These are phyloP conservation scores for Metridium senile DNA, from an alignment of 92 coral and sea anemone species.

Conservation along the genomic window DNA sequence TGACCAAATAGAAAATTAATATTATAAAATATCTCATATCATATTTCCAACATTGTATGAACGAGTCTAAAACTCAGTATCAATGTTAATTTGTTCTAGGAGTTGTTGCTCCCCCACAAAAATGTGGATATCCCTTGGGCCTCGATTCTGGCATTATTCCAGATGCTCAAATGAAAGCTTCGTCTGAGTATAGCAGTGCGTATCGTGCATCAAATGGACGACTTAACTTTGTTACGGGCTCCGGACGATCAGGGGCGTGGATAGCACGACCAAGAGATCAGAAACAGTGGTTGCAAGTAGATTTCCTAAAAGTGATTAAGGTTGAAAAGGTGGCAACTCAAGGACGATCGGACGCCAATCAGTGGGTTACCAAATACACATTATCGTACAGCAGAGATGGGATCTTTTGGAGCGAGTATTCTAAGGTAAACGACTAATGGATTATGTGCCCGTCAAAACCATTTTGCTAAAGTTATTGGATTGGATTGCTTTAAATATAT, in stretches of 20 bases:
- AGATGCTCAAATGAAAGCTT: slow-evolving; percentile 24
- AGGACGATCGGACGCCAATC: slow-evolving; percentile 20
- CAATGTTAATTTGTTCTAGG: neutral
- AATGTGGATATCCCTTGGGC: neutral
- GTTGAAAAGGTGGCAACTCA: slow-evolving; percentile 7
- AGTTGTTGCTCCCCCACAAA: neutral
- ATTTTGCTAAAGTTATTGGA: neutral
- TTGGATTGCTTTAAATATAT: neutral
- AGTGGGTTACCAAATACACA: slow-evolving; percentile 25
- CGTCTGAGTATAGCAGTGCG: slow-evolving; percentile 4
- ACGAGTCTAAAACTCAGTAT: too few relatives aligned
- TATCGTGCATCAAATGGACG: slow-evolving; percentile 31
- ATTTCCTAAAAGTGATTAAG: slow-evolving; percentile 12
- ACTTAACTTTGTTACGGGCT: slow-evolving; percentile 5
- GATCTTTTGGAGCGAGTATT: neutral
- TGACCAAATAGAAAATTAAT: too few relatives aligned
- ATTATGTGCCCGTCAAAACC: too few relatives aligned
- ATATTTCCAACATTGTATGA: too few relatives aligned
- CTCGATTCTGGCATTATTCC: slow-evolving; percentile 3
- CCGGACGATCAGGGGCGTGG: slow-evolving; percentile 29
- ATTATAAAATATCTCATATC: too few relatives aligned
- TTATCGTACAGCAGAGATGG: slow-evolving; percentile 22
- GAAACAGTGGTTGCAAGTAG: slow-evolving; percentile 19
- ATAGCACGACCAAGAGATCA: neutral
- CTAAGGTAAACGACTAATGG: neutral